phyloP scores from a whole-genome alignment of 2,113 vertebrate genomes.

The Gnathonemus longibarbis region DNA sequence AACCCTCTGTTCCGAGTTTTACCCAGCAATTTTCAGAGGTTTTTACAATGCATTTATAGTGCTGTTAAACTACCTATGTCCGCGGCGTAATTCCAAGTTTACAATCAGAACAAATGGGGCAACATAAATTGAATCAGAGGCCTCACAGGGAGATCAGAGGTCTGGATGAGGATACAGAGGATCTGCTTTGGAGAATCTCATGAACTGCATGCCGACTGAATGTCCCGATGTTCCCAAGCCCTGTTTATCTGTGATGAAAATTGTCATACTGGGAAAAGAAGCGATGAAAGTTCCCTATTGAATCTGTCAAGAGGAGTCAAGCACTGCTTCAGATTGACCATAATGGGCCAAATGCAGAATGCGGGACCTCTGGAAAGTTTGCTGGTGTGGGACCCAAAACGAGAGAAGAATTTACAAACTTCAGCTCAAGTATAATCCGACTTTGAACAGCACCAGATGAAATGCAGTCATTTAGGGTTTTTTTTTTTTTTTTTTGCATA shows the following conservation, averaged over 20 bases:
- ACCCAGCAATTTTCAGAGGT: neutral
- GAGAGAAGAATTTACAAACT: conserved; percentile 32
- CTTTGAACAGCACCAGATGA: conserved; percentile 45
- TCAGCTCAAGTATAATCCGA: conserved; percentile 27
- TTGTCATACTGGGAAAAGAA: neutral
- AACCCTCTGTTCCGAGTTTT: neutral
- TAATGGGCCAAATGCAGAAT: neutral
- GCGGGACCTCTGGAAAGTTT: conserved; percentile 14
- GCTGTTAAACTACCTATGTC: neutral
- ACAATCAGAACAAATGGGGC: neutral
- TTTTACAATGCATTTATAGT: neutral
- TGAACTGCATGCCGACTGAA: neutral
- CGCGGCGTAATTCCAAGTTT: neutral
- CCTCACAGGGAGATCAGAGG: neutral
- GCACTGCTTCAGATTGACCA: neutral
- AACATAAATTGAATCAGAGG: neutral
- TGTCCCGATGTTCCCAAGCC: neutral
- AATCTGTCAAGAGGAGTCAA: neutral
- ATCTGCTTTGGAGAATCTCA: neutral
- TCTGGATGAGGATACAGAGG: neutral
- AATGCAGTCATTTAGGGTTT: conserved; percentile 49
- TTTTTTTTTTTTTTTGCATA: conserved; percentile 24
- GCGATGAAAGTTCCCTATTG: neutral
- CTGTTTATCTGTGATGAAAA: neutral
- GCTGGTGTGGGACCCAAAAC: conserved; percentile 23